These are phyloP conservation scores for Aix galericulata DNA, from an alignment of 2,113 vertebrate genomes.

Conservation along the genomic window DNA sequence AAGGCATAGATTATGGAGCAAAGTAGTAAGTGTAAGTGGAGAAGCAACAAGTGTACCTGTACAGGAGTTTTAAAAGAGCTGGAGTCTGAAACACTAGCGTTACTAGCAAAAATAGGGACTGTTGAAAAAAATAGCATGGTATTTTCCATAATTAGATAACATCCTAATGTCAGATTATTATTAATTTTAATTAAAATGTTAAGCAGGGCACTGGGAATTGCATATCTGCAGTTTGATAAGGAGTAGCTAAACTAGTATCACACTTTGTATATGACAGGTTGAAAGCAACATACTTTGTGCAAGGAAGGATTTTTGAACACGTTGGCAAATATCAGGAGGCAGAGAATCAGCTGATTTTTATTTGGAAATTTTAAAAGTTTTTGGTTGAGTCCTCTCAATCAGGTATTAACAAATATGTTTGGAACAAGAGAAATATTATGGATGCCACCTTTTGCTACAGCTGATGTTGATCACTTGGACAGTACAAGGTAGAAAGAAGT, in stretches of 20 bases:
- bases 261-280: neutral
- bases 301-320: neutral
- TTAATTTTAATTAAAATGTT: conserved; percentile 5
- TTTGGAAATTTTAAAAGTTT: neutral
- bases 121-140: neutral
- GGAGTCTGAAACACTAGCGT: neutral
- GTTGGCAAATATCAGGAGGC: neutral
- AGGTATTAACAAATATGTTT: neutral
- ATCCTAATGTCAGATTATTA: neutral
- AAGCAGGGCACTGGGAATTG: neutral
- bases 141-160: neutral
- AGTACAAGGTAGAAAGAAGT: neutral
- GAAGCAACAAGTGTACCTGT: neutral
- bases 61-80: neutral
- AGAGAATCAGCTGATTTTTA: neutral
- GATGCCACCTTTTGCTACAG: neutral
- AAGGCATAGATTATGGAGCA: neutral
- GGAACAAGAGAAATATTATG: neutral
- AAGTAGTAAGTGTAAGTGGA: neutral
- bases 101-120: neutral
- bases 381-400: neutral
- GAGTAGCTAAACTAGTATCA: neutral
- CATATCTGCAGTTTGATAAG: neutral
- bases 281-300: neutral
- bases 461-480: neutral